phyloP scores from a whole-genome alignment of 2,113 vertebrate species.

The Coryphaenoides rupestris region DNA sequence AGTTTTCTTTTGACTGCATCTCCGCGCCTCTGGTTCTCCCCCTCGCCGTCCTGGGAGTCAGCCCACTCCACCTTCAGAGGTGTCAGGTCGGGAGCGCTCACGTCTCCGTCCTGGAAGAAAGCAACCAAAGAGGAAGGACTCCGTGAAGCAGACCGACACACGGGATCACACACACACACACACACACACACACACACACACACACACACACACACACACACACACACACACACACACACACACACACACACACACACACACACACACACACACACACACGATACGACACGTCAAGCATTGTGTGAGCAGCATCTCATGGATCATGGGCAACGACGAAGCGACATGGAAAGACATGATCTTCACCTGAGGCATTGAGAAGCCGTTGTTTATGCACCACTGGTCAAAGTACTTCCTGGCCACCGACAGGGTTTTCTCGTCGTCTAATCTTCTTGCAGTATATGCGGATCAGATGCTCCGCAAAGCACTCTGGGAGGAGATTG shows the following conservation, averaged over 20 bases:
- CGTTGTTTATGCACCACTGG: constrained; percentile 81
- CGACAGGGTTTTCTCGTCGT: constrained; percentile 68
- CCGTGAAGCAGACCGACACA: background rate
- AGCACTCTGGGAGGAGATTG: constrained; percentile 81
- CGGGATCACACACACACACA: background rate
- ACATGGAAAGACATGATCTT: background rate
- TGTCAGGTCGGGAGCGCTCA: constrained; percentile 86
- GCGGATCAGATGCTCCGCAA: constrained; percentile 86
- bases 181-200: too few species aligned
- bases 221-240: too few species aligned
- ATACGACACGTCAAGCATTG: constrained; percentile 61
- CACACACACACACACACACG: too few species aligned
- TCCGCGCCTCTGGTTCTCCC: background rate
- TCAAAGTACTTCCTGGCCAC: constrained; percentile 82
- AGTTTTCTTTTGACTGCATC: too few species aligned
- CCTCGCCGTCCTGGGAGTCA: constrained; percentile 5
- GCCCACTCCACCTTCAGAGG: constrained; percentile 77
- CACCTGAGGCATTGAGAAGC: constrained; percentile 89
- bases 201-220: too few species aligned
- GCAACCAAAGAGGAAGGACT: background rate
- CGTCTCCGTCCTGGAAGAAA: constrained; percentile 78
- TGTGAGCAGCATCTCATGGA: too few species aligned
- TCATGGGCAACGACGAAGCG: too few species aligned
- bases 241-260: too few species aligned
- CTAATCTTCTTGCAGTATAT: constrained; percentile 84